Base-by-base conservation (phyloP, 2,797 vertebrate genomes). In the Sorex maritimensis region DNA sequence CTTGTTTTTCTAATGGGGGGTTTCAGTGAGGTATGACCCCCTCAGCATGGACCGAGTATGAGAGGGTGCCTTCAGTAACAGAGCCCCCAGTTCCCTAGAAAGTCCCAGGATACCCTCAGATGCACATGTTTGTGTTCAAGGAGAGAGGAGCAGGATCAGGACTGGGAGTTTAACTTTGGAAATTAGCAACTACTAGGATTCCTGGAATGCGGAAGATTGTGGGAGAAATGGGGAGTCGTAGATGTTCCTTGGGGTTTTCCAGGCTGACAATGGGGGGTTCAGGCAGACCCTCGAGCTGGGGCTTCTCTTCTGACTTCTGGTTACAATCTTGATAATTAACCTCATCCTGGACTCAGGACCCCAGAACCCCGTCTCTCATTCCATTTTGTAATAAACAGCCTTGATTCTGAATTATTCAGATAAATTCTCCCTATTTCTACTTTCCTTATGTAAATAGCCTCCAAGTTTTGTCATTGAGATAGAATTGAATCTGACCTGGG, bases 391-490 rank as follows among this genome's bases (percentile, higher is more conserved):
- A 46, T 86, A 75, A 91, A 81, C 74, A 92, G 85, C 44, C 58
- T 89, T 58, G 72, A 89, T 81, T 92, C 78, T 97, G 92, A 96
- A 94, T 95, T 92, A 97, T 95, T 94, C 92, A 94, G 75, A 77
- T 81, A 81, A 92, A 71, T 90, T 94, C 88, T 90, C 44, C 63
- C 81, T n/a, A 26, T 68, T 89, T 95, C 89, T 84, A 49, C 86
- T 92, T 95, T 68, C 85, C 69, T 71, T 95, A 94, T 94, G 93
- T 91, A 95, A 95, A 95, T 95, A 88, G 73, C 80, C 91, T 93
- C 68, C 74, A 88, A 86, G 41, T 72, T 94, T 95, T 96, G 85
- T 93, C 92, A 93, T 1, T 90, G 90, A 95, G 85, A 87, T 88
- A 61, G 82, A 95, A 94, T 90, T 95, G 93, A 94, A 96, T 94